Evolutionary conservation across 2,888 invertebrate species (phyloP), one percentile per base, ranked within the genome.

Genomic region (Campoplex nolae): DNA sequence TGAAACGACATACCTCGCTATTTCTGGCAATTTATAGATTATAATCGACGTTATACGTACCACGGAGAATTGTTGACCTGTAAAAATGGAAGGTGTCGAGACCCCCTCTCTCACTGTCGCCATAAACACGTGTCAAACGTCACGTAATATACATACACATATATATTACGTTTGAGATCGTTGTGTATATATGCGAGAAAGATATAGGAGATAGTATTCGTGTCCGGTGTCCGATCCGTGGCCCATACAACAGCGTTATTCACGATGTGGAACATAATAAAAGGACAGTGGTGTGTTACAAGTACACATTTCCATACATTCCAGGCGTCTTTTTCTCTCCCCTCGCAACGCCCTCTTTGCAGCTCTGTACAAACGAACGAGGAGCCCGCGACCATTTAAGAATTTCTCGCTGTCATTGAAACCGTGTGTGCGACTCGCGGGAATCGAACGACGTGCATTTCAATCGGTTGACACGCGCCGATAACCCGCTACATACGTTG

Each of bases 71-170:
- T 35, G 56, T 80, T 65, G 73, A 81, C 48, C 73, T 65, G 80
- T 79, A 87, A 78, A 82, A 85, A 83, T 82, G 70, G 77, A 82
- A 79, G 88, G 89, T 91, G 91, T 90, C 90, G 90, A 88, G 90
- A 91, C 89, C 90, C 90, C 23, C 23, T 23, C 23, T 23, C 23
- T 89, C 71, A 88, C 90, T 90, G 90, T 90, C 91, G 91, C 91
- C 92, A 92, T 92, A 93, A 93, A 93, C 93, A 92, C 92, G 92
- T 93, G 93, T 93, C 93, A 92, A 91, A 90, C 90, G 92, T 92
- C 93, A 92, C 91, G 79, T 82, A 76, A 92, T 90, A 90, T 90
- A 91, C 88, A 90, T 89, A 88, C 83, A 42, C 83, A 58, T 75
- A 68, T 75, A 68, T 75, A 51, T 56, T 62, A n/a, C 68, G 70